Conservation (phyloP, 2,888 invertebrate species). For the Mimas tiliae region DNA sequence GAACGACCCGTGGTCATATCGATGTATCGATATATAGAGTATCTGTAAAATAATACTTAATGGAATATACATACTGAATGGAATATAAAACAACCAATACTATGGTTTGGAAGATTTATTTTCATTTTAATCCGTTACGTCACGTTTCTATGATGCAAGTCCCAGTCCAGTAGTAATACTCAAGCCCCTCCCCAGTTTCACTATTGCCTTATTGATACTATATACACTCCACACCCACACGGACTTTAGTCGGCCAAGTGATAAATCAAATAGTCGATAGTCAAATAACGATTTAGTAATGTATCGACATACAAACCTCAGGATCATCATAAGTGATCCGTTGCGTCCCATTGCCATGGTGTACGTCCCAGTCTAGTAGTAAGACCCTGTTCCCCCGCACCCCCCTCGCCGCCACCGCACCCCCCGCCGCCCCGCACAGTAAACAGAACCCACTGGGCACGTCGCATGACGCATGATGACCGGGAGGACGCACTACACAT, state of each 20-base stretch:
- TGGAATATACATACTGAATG: background rate
- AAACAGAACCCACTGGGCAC: slow-evolving; percentile 95
- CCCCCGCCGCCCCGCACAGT: slow-evolving; percentile 94
- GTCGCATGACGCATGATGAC: slow-evolving; percentile 93
- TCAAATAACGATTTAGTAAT: too few relatives aligned
- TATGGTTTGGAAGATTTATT: too few relatives aligned
- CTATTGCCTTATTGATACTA: too few relatives aligned
- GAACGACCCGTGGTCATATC: slow-evolving; percentile 94
- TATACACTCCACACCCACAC: too few relatives aligned
- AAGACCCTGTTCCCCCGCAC: slow-evolving; percentile 86
- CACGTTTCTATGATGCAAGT: too few relatives aligned
- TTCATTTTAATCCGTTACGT: too few relatives aligned
- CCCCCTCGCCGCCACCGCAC: slow-evolving; percentile 89
- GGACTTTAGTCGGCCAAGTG: too few relatives aligned
- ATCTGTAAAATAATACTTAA: slow-evolving; percentile 79
- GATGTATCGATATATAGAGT: slow-evolving; percentile 95
- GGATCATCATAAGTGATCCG: slow-evolving; percentile 89
- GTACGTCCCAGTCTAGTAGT: slow-evolving; percentile 98
- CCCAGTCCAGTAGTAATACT: too few relatives aligned
- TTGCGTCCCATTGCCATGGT: slow-evolving; percentile 97
- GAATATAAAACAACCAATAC: too few relatives aligned
- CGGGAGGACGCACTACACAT: slow-evolving; percentile 95
- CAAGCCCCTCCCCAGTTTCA: too few relatives aligned
- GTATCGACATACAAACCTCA: slow-evolving; percentile 48
- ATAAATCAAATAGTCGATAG: background rate